Evolutionary conservation across 1,140 invertebrate genomes (phyloP), one percentile per base, ranked within the genome.

Genomic region (Conus ventricosus): DNA sequence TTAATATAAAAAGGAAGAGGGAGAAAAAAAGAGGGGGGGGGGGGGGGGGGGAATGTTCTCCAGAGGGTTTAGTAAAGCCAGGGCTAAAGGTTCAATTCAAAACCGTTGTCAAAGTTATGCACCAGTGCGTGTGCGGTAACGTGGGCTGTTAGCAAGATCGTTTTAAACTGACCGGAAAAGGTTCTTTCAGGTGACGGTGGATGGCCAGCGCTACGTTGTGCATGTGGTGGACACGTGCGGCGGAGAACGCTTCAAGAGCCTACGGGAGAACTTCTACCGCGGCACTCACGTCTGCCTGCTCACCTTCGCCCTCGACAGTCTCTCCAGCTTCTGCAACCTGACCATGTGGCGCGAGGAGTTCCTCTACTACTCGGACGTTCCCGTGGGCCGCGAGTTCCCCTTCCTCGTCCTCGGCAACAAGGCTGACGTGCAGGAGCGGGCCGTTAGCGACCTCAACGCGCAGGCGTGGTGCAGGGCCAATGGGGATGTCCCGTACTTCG

Each of bases 141-240:
- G 39, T 39, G 39, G 39, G 39, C 39, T 39, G 39, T 39, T 1
- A 39, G 39, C 39, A 39, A 39, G 39, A 3, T 39, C 39, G 39
- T 39, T 39, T 39, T 39, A 39, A 39, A 39, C 39, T 39, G 39
- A 39, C 3, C 39, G 39, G 39, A 39, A 39, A 39, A 39, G 0
- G 39, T 39, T 39, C 39, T 78, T 78, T 8, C 80, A 84, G 82
- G 82, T 84, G 57, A 60, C 55, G 89, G 84, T 90, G 27, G 78
- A 81, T 23, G 87, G 78, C 51, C 55, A 85, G 67, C 84, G 85
- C 75, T 88, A 85, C 84, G 85, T 84, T 53, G 55, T 84, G 54
- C 57, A 20, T 51, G 82, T 84, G 82, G 82, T 84, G 57, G 82
- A 84, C 57, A 84, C 82, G 51, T 39, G 20, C 7, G 82, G 82